Conservation (phyloP, 2,113 vertebrate species). For the Marmota flaviventris region DNA sequence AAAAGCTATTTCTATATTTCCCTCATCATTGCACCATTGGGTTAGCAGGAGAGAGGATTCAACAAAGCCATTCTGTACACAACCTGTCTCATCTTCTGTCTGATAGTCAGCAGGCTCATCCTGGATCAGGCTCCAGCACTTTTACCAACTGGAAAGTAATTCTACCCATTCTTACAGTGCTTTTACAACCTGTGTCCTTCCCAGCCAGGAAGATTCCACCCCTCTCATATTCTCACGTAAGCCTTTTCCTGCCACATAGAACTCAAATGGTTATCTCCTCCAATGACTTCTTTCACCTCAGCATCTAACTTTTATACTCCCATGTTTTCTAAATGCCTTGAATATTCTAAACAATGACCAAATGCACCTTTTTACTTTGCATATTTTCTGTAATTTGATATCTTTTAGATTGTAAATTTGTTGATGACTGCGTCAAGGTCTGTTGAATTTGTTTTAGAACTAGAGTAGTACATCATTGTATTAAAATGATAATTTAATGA, state of each 20-base stretch:
- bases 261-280: not conserved
- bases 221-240: not conserved
- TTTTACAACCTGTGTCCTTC: not conserved
- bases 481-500: not conserved
- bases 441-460: conserved; percentile 7
- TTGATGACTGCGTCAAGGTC: not conserved
- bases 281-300: not conserved
- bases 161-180: not conserved
- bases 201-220: not conserved
- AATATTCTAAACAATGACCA: not conserved
- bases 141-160: not conserved
- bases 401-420: conserved; percentile 17
- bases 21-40: not conserved
- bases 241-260: not conserved
- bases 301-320: not conserved
- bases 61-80: not conserved
- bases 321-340: conserved; percentile 19
- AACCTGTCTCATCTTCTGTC: not conserved
- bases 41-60: not conserved
- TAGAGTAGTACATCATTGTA: not conserved
- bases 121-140: not conserved
- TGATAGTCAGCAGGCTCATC: not conserved
- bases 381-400: conserved; percentile 3
- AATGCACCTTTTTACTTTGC: not conserved
- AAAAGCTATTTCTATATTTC: conserved; percentile 3